Evolutionary conservation across 2,888 invertebrate species (phyloP).

Genomic region (Ferdinandea cuprea): DNA sequence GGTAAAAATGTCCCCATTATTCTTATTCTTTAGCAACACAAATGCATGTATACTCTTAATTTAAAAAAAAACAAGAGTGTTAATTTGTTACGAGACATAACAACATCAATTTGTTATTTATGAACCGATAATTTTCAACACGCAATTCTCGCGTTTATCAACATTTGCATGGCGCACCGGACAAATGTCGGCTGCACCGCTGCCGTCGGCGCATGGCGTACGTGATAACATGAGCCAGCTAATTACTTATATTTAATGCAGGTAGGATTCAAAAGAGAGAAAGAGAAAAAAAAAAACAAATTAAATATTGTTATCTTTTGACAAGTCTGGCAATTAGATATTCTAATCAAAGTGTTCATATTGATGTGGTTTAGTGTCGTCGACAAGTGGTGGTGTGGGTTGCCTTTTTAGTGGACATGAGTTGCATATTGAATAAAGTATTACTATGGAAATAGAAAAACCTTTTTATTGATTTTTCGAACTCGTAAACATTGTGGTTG

Average conservation of each 20-base stretch:
- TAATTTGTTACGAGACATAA: conserved; percentile 44
- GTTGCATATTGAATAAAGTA: no score
- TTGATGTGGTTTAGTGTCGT: conserved; percentile 56
- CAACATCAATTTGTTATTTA: conserved; percentile 26
- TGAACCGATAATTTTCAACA: conserved; percentile 47
- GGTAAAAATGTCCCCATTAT: neutral
- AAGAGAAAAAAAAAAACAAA: conserved; percentile 4
- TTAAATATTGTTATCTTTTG: conserved; percentile 38
- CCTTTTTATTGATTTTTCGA: no score
- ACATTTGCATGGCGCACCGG: conserved; percentile 56
- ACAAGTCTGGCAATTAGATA: conserved; percentile 44
- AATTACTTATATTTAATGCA: conserved; percentile 37
- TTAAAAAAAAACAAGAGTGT: conserved; percentile 10
- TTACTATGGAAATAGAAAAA: no score
- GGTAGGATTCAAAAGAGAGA: conserved; percentile 34
- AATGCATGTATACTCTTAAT: conserved; percentile 1
- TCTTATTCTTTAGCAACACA: conserved; percentile 14
- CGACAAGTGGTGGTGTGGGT: no score
- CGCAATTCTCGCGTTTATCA: conserved; percentile 61
- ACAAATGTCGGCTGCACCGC: conserved; percentile 12
- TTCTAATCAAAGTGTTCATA: conserved; percentile 40
- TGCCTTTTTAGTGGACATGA: no score
- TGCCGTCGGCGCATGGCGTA: conserved; percentile 13
- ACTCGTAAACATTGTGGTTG: no score
- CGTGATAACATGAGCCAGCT: conserved; percentile 39